Evolutionary conservation across 2,888 invertebrate genomes (phyloP), one percentile per base, ranked within the genome.

Genomic region (Caenorhabditis angaria): DNA sequence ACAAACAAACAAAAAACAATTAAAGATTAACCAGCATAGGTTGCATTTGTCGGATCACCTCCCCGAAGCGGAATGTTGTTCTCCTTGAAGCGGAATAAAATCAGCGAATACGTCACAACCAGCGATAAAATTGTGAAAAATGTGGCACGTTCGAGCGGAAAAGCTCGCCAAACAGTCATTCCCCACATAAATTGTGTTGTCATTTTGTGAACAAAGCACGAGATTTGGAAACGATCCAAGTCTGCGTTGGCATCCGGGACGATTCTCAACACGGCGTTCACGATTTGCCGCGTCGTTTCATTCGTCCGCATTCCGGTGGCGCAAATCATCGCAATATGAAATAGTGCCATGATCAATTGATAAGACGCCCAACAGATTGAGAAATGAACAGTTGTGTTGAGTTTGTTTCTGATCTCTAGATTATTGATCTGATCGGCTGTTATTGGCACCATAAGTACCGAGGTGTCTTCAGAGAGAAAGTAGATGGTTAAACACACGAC

Each of bases 121-220:
- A 84, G 79, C 14, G 84, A 84, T 48, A 86, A 61, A 68, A 86
- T 85, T 68, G 86, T 86, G 70, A 86, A 87, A 61, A 87, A 83
- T 6, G 85, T 83, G 35, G 85, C 82, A 51, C 86, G 61, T 72
- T 86, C 86, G 8, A 86, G 65, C 5, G 84, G 85, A 70, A 86
- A 87, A 1, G 86, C 85, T 53, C 85, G 65, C 86, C 86, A 86
- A 25, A 86, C 86, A 1, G 85, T 85, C 85, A 87, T 84, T 56
- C 85, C 86, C 84, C 84, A 86, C 83, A 84, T 84, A 74, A 83
- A 82, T 65, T 86, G 86, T 18, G 84, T 85, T 1, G 81, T 78
- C 83, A 83, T 85, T 64, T 85, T 87, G 73, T 86, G 85, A 18
- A 87, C 84, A 62, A 86, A 86, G 58, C 85, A 84, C 0, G 82